Percentiles rank a stretch among this genome's conserved stretches.
phyloP scores from a whole-genome alignment of 2,113 vertebrate genomes.

The Silurus asotus region DNA sequence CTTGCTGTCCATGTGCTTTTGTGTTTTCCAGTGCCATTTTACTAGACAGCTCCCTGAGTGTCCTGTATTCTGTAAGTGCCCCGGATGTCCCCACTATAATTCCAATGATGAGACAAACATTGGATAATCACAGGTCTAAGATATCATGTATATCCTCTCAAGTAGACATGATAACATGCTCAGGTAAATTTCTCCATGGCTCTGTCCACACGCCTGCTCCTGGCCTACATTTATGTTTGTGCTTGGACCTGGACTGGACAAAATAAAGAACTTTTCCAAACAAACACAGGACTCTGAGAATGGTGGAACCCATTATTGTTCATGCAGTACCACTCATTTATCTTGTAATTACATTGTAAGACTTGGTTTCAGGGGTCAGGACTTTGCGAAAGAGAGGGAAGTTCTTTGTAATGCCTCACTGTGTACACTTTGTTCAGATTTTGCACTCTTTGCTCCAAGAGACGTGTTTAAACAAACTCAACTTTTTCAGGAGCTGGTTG shows the following conservation, averaged over 20 bases:
- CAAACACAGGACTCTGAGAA: not conserved
- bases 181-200: conserved; percentile 23
- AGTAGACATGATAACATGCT: not conserved
- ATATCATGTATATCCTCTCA: not conserved
- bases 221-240: not conserved
- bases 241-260: not conserved
- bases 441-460: not conserved
- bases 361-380: not conserved
- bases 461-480: not conserved
- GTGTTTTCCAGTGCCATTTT: not conserved
- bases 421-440: not conserved
- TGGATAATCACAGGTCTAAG: conserved; percentile 14
- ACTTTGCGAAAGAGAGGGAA: not conserved
- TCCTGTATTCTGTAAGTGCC: not conserved
- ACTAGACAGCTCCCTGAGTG: not conserved
- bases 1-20: not conserved
- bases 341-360: not conserved
- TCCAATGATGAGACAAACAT: conserved; percentile 2
- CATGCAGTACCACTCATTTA: not conserved
- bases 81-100: not conserved
- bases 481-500: not conserved
- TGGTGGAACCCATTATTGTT: not conserved
- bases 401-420: too few species aligned
- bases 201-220: not conserved
- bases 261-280: not conserved